phyloP scores from a whole-genome alignment of 2,113 vertebrate species.

The Gallinago paraguaiae region DNA sequence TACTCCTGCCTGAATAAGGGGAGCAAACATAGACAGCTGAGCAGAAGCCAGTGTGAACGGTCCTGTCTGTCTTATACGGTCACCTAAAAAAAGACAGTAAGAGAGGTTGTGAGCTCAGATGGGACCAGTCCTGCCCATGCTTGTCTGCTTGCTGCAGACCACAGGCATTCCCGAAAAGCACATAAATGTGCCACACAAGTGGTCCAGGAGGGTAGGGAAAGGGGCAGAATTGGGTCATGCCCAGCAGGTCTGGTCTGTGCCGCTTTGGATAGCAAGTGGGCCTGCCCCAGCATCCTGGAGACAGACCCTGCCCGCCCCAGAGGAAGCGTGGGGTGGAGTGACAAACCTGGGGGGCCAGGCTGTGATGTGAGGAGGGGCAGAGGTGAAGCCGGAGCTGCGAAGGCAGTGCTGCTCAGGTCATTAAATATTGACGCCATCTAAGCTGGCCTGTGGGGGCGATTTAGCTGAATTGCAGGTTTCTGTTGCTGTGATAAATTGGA shows the following conservation, averaged over 20 bases:
- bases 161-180: not conserved
- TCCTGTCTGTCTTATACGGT: not conserved
- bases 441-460: constrained; percentile 37
- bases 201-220: not conserved
- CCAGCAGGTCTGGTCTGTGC: not conserved
- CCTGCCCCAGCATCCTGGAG: not conserved
- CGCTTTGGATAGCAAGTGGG: not conserved
- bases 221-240: not conserved
- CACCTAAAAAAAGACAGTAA: not conserved
- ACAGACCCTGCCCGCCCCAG: not conserved
- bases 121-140: not conserved
- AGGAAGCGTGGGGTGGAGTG: not conserved
- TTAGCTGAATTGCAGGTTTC: constrained; percentile 60
- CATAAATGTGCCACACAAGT: fast-evolving
- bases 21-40: not conserved
- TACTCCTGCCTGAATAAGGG: not conserved
- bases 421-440: constrained; percentile 29
- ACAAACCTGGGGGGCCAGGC: not conserved
- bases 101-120: not conserved
- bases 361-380: not conserved
- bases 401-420: not conserved
- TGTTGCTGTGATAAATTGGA: constrained; percentile 54
- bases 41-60: not conserved
- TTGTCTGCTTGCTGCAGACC: not conserved
- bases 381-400: not conserved